Percentiles rank a stretch among this genome's conserved stretches.
phyloP scores from a whole-genome alignment of 2,888 invertebrate species.

The Phanerotoma sp. region DNA sequence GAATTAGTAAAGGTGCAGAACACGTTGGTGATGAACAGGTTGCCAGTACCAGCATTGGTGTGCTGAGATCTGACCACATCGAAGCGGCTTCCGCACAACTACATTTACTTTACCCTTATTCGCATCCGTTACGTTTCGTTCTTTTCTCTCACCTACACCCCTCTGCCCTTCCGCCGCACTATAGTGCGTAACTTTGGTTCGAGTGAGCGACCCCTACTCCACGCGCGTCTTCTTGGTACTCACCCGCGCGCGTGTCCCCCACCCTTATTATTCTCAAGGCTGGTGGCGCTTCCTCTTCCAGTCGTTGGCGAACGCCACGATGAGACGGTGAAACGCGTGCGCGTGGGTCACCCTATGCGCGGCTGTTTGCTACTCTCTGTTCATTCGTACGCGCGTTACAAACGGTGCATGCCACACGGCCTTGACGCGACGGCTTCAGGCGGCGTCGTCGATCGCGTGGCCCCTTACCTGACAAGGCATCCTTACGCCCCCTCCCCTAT shows the following conservation, averaged over 20 bases:
- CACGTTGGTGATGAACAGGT: slow-evolving; percentile 34
- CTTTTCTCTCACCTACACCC: too few relatives aligned
- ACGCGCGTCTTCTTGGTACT: not conserved
- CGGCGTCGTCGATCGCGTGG: slow-evolving; percentile 33
- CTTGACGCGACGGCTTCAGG: slow-evolving; percentile 30
- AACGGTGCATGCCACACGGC: slow-evolving; percentile 31
- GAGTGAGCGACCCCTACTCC: too few relatives aligned
- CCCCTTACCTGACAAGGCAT: slow-evolving; percentile 11
- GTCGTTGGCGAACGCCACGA: slow-evolving; percentile 36
- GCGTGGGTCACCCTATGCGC: slow-evolving; percentile 30
- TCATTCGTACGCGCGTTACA: slow-evolving; percentile 22
- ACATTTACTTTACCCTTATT: slow-evolving; percentile 13
- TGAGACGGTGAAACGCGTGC: slow-evolving; percentile 34
- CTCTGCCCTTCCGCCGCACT: too few relatives aligned
- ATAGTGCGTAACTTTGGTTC: too few relatives aligned
- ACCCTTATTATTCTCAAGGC: slow-evolving; percentile 3
- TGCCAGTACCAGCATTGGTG: slow-evolving; percentile 25
- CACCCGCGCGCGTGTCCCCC: slow-evolving; percentile 18
- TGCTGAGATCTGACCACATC: not conserved
- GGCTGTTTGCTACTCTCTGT: slow-evolving; percentile 23
- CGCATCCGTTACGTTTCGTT: too few relatives aligned
- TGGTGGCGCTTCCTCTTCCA: slow-evolving; percentile 32
- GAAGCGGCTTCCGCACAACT: slow-evolving; percentile 3
- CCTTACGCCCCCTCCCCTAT: too few relatives aligned
- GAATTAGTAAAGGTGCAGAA: not conserved